Percentiles rank a stretch among this genome's conserved stretches.
Evolutionary conservation across 2,888 invertebrate species (phyloP).

Genomic region (Metellina segmentata): DNA sequence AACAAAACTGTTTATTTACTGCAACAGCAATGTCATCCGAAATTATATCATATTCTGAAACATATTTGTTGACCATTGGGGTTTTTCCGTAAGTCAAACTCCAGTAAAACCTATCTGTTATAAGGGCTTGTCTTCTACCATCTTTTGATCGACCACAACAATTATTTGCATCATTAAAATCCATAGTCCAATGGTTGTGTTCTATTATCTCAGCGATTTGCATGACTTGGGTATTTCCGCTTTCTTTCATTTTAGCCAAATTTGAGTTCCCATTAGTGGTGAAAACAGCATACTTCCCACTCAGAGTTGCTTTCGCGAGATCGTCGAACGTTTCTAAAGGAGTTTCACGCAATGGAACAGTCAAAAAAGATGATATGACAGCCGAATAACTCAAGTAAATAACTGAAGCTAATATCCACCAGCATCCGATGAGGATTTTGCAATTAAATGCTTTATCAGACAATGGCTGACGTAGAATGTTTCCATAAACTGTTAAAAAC

Average conservation of each 20-base stretch:
- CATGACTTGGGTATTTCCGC: not conserved
- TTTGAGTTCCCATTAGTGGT: not conserved
- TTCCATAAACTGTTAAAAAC: not conserved
- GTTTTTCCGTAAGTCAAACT: not conserved
- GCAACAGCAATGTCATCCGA: not conserved
- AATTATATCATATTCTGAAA: not conserved
- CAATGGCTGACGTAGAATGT: not conserved
- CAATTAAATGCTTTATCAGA: not conserved
- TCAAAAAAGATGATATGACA: not conserved
- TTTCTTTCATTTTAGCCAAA: not conserved
- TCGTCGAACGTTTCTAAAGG: not conserved
- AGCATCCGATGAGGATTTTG: not conserved
- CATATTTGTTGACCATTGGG: not conserved
- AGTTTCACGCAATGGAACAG: not conserved
- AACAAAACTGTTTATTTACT: slow-evolving; percentile 6
- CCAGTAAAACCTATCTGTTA: not conserved
- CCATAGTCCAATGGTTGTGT: not conserved
- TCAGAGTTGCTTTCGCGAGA: not conserved
- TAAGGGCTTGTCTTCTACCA: not conserved
- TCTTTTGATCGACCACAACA: not conserved
- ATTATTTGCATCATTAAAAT: too few relatives aligned
- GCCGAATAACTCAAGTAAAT: slow-evolving; percentile 12
- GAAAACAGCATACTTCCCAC: not conserved
- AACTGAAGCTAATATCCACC: not conserved
- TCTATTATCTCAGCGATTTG: not conserved